phyloP scores from a whole-genome alignment of 37 sponge, comb jelly and placozoan species.

The Aplysina aerophoba region DNA sequence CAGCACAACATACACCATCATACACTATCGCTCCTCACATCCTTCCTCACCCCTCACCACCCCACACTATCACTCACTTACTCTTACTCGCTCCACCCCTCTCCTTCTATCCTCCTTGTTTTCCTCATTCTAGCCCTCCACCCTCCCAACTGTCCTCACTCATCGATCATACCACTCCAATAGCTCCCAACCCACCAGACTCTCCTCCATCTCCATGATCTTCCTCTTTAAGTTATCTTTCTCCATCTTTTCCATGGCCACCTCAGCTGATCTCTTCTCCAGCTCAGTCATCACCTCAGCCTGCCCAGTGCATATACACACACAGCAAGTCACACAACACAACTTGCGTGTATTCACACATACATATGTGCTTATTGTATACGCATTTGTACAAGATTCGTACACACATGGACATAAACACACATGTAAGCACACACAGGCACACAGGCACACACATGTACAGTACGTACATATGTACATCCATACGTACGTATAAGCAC shows the following conservation, averaged over 20 bases:
- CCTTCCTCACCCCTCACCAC: too few relatives aligned
- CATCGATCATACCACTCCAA: too few relatives aligned
- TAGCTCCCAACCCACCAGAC: not conserved
- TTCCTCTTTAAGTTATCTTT: not conserved
- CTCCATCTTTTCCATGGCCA: not conserved
- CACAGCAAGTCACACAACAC: not conserved
- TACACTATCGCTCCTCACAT: too few relatives aligned
- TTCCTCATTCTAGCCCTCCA: too few relatives aligned
- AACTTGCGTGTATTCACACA: too few relatives aligned
- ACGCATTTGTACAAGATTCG: too few relatives aligned
- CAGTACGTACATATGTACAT: not conserved
- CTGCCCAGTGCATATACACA: not conserved
- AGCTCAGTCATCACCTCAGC: constrained; percentile 39
- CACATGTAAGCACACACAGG: too few relatives aligned
- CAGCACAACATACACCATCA: too few relatives aligned
- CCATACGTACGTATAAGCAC: not conserved
- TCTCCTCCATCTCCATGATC: constrained; percentile 22
- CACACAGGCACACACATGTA: not conserved
- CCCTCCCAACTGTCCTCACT: too few relatives aligned
- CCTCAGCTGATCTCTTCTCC: constrained; percentile 23
- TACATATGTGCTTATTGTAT: too few relatives aligned
- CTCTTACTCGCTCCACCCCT: not conserved
- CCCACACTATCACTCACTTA: too few relatives aligned
- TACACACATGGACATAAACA: not conserved
- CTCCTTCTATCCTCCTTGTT: too few relatives aligned